Base-by-base conservation (phyloP, 1,140 invertebrate species). In the Pogonomyrmex californicus region DNA sequence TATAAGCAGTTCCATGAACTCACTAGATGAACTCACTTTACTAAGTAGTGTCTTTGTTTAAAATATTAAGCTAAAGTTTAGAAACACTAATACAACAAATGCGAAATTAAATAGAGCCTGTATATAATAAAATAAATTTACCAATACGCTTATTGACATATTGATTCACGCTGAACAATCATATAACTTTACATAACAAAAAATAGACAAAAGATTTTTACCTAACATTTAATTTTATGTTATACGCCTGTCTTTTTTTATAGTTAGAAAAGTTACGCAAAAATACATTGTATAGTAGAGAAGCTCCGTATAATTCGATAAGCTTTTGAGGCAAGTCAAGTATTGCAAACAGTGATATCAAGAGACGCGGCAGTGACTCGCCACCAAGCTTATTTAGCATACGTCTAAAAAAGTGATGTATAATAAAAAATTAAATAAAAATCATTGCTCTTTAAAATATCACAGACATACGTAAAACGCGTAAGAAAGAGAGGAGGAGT, bases 371-470 rank as follows among this genome's bases (percentile, higher is more conserved):
- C 23, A 23, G 23, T 23, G 23, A 23, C 23, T 23, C 23, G 23
- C 23, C 23, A 23, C 23, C 23, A 23, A 23, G 23, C 23, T 23
- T 23, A 23, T 71, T 1, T 82, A 58, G 23, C 4, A 66, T 66
- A 56, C 17, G 58, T 36, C 7, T 70, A 41, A 30, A 81, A 73
- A 82, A 73, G 41, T 73, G 51, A 47, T 17, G 10, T 60, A 23
- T 23, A 71, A 71, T 81, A 81, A 82, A 65, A 58, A 82, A 60
- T 12, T 73, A 73, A 82, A 82, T 82, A 82, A 82, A 79, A 82
- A 73, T 4, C 41, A 81, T 70, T 17, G 68, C n/a, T 82, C 23
- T 71, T 30, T 82, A 82, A 82, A 82, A 73, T 82, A 82, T 82
- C 79, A 82, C 79, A 82, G 66, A 82, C 38, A 82, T 82, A 41